These are phyloP conservation scores for Gymnocypris eckloni DNA, from an alignment of 2,797 vertebrate species.

Conservation along the genomic window DNA sequence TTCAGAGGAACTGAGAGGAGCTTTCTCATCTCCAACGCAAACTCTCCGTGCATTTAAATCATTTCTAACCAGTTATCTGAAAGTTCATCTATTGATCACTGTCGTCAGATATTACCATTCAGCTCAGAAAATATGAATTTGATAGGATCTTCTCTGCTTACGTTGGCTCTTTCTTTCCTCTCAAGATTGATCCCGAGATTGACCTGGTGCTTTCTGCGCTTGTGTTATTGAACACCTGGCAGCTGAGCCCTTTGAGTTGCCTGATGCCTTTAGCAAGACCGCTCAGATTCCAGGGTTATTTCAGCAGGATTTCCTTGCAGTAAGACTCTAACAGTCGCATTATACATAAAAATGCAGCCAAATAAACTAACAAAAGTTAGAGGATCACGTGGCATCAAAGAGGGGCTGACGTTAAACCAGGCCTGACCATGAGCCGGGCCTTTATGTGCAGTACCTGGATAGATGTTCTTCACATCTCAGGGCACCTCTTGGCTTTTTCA, in stretches of 20 bases:
- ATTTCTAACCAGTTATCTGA: constrained; percentile 63
- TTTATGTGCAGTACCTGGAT: constrained; percentile 76
- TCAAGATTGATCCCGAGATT: constrained; percentile 71
- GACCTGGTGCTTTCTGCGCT: constrained; percentile 71
- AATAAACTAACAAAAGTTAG: constrained; percentile 82
- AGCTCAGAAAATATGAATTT: constrained; percentile 64
- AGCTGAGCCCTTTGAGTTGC: constrained; percentile 78
- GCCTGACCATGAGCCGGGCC: constrained; percentile 76
- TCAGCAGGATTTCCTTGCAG: constrained; percentile 76
- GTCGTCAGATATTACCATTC: constrained; percentile 69
- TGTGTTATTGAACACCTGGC: constrained; percentile 76
- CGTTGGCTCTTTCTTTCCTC: constrained; percentile 61
- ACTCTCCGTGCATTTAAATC: constrained; percentile 57
- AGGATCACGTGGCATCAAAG: constrained; percentile 80
- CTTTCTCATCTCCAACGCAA: constrained; percentile 56
- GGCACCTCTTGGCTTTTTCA: constrained; percentile 70
- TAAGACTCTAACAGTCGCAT: constrained; percentile 74
- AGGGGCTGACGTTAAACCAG: constrained; percentile 71
- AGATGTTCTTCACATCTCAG: constrained; percentile 80
- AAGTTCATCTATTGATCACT: constrained; percentile 63
- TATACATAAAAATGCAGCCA: constrained; percentile 80
- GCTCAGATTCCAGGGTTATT: constrained; percentile 78
- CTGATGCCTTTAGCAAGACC: constrained; percentile 76
- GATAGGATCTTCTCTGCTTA: constrained; percentile 68
- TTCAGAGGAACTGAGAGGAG: constrained; percentile 49